phyloP scores from a whole-genome alignment of 2,113 vertebrate species.

The Centropus unirufus region DNA sequence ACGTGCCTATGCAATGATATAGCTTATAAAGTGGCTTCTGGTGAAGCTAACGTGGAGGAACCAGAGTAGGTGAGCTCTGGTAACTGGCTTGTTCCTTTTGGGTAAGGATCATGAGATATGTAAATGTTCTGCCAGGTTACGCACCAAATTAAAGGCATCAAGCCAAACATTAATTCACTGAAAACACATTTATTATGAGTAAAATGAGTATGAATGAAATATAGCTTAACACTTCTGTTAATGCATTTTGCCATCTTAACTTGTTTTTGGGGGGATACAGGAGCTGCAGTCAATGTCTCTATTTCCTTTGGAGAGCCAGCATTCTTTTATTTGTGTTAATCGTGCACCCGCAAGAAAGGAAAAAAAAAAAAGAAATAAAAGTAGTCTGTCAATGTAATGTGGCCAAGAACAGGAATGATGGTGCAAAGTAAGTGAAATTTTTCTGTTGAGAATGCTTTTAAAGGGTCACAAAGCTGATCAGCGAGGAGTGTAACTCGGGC shows the following conservation, averaged over 20 bases:
- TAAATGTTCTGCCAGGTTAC: background rate
- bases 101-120: background rate
- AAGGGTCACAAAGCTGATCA: background rate
- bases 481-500: accelerated
- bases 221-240: background rate
- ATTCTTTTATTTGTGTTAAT: background rate
- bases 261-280: background rate
- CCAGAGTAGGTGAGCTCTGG: background rate
- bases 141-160: background rate
- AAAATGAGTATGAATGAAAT: background rate
- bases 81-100: background rate
- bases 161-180: background rate
- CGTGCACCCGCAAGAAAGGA: background rate
- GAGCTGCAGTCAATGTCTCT: background rate
- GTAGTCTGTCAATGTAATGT: background rate
- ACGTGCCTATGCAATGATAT: accelerated
- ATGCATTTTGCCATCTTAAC: background rate
- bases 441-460: background rate
- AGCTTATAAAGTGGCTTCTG: background rate
- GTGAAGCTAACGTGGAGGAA: background rate
- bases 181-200: background rate
- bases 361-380: background rate
- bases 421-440: background rate
- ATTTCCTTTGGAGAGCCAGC: background rate
- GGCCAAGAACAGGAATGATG: background rate